A percentile compares a stretch with the other conserved stretches of the same genome.
These are phyloP conservation scores for Donacobius atricapilla DNA, from an alignment of 2,113 vertebrate species.

Conservation along the genomic window DNA sequence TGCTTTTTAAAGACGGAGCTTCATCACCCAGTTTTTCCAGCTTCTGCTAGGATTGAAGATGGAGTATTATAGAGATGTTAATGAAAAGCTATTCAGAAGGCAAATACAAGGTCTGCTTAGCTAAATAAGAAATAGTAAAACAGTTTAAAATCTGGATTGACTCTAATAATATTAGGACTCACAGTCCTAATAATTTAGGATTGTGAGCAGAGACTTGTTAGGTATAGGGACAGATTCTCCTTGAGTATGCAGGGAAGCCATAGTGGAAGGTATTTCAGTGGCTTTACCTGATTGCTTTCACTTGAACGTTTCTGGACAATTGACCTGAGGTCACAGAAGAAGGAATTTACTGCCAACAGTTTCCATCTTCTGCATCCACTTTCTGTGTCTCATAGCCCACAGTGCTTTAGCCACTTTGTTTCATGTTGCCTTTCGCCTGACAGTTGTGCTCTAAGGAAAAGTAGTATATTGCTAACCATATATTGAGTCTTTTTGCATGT, in stretches of 20 bases:
- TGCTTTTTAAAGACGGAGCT: background rate
- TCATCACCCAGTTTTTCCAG: background rate
- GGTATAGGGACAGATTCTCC: background rate
- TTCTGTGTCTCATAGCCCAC: background rate
- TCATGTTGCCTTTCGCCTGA: background rate
- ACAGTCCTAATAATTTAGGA: background rate
- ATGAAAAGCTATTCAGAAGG: background rate
- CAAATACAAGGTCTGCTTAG: background rate
- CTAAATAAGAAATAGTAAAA: background rate
- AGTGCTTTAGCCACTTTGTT: background rate
- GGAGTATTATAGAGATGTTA: background rate
- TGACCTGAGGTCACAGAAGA: background rate
- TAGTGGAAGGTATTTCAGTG: background rate
- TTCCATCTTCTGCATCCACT: background rate
- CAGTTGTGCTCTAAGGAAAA: background rate
- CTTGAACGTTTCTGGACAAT: background rate
- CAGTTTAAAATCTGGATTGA: background rate
- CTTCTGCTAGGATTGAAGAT: background rate
- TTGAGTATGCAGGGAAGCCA: background rate
- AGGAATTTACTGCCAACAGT: background rate
- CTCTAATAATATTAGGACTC: background rate
- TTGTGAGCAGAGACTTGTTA: background rate
- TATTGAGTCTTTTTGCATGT: conserved; percentile 78
- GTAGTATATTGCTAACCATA: conserved; percentile 54
- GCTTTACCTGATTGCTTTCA: background rate